These are phyloP conservation scores for Anabacerthia variegaticeps DNA, from an alignment of 2,797 vertebrate species.

Conservation along the genomic window DNA sequence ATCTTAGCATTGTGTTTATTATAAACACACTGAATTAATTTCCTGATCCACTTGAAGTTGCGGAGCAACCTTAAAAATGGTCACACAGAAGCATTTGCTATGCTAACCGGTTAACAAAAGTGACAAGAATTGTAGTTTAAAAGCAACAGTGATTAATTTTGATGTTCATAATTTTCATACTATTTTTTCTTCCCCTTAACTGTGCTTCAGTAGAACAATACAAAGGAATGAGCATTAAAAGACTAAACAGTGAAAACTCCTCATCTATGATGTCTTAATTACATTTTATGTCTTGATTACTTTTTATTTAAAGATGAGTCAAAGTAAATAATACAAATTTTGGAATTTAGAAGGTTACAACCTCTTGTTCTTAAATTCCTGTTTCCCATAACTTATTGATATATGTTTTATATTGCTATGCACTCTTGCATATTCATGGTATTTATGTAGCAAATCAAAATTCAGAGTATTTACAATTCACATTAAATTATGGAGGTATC, in stretches of 20 bases:
- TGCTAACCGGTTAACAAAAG: background rate
- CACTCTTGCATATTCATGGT: background rate
- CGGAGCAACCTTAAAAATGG: background rate
- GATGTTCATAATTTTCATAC: rapidly evolving
- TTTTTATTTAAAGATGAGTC: background rate
- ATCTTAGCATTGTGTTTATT: constrained; percentile 21
- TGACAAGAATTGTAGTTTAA: background rate
- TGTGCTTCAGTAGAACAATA: background rate
- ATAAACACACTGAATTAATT: constrained; percentile 36
- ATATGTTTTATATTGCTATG: background rate
- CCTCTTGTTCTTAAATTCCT: background rate
- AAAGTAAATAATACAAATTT: background rate
- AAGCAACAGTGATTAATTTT: background rate
- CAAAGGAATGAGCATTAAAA: background rate
- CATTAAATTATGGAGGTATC: background rate
- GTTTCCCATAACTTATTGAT: background rate
- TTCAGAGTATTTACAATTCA: background rate
- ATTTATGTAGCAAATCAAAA: background rate
- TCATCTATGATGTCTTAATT: background rate
- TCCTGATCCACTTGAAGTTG: background rate
- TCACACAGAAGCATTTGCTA: background rate
- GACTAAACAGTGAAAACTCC: background rate
- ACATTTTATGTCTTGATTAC: background rate
- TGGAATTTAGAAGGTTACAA: background rate
- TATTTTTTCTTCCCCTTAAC: background rate